Conservation (phyloP, 2,797 vertebrate species). For the Paramormyrops hopkinsi region DNA sequence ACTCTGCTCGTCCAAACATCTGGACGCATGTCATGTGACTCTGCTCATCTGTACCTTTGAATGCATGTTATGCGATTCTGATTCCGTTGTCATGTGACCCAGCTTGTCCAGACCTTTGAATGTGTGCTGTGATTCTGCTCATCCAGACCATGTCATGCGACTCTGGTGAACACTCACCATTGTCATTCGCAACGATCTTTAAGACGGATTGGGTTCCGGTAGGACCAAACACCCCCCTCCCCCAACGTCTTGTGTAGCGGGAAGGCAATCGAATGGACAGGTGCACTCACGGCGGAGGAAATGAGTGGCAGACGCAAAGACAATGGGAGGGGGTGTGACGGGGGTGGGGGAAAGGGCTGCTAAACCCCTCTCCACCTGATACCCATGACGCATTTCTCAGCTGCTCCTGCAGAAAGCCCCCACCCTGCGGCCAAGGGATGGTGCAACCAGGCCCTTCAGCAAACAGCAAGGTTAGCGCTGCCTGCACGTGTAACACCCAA, state of each 20-base stretch:
- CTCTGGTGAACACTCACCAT: neutral
- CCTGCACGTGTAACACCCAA: neutral
- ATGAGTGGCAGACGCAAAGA: neutral
- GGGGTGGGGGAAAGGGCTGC: neutral
- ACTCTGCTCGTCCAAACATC: neutral
- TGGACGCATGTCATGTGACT: neutral
- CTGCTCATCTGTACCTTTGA: neutral
- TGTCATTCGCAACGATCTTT: neutral
- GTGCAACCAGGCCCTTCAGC: neutral
- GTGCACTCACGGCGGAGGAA: neutral
- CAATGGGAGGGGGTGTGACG: neutral
- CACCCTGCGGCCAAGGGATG: neutral
- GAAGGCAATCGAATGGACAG: neutral
- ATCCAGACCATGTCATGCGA: neutral
- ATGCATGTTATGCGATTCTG: neutral
- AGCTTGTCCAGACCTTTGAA: neutral
- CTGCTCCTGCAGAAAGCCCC: neutral
- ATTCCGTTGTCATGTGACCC: neutral
- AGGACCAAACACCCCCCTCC: neutral
- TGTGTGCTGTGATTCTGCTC: neutral
- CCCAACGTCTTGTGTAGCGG: neutral
- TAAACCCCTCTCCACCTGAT: neutral
- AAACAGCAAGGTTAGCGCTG: neutral
- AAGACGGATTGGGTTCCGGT: neutral
- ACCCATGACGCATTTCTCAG: neutral